phyloP scores from a whole-genome alignment of 2,888 invertebrate genomes.

The Drosophila pseudotalamancana region DNA sequence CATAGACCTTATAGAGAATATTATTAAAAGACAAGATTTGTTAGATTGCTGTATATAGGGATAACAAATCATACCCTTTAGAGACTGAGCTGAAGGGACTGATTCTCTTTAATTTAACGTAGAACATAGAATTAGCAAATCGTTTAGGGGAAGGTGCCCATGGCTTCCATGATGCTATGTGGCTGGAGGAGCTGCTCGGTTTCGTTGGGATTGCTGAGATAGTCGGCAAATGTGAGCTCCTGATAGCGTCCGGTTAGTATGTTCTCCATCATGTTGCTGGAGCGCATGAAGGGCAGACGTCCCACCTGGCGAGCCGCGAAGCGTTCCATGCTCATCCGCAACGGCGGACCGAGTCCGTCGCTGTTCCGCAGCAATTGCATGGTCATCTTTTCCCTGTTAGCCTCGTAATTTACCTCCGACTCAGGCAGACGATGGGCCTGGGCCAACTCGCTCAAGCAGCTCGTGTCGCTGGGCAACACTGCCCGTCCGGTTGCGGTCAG shows the following conservation, averaged over 20 bases:
- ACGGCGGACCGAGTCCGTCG: slow-evolving; percentile 95
- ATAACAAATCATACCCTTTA: no score
- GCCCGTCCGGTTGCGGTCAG: slow-evolving; percentile 68
- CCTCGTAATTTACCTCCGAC: slow-evolving; percentile 84
- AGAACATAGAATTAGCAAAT: no score
- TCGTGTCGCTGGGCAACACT: slow-evolving; percentile 71
- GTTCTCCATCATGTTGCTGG: slow-evolving; percentile 88
- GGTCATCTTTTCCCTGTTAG: slow-evolving; percentile 88
- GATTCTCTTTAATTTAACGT: no score
- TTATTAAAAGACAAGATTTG: no score
- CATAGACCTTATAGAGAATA: no score
- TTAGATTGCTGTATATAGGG: no score
- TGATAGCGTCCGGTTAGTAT: slow-evolving; percentile 90
- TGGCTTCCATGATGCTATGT: slow-evolving; percentile 93
- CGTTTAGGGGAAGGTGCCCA: no score
- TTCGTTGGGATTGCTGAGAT: slow-evolving; percentile 89
- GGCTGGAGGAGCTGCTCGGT: slow-evolving; percentile 91
- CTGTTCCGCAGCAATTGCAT: slow-evolving; percentile 92
- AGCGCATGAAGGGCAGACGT: slow-evolving; percentile 86
- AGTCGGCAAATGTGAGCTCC: slow-evolving; percentile 91
- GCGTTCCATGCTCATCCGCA: slow-evolving; percentile 94
- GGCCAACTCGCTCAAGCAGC: slow-evolving; percentile 78
- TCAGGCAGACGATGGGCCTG: slow-evolving; percentile 78
- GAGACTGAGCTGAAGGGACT: no score
- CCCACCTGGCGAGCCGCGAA: slow-evolving; percentile 90